Base-by-base conservation (phyloP, 2,888 invertebrate genomes). In the Ashinkailepas kermadecensis region DNA sequence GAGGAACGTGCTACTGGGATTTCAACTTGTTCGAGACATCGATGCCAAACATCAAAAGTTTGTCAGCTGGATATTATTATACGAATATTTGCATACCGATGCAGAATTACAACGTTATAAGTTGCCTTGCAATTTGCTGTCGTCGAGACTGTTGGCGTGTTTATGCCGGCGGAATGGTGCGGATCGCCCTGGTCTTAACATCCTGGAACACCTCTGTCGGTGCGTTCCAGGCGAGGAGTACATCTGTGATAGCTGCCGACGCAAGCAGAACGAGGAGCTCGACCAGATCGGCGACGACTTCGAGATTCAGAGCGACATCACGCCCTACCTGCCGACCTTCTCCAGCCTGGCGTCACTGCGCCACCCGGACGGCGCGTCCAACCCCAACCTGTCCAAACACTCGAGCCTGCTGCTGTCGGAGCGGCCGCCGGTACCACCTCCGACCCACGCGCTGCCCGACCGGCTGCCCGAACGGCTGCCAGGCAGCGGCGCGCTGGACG, bases 361-460 rank as follows among this genome's bases (percentile, higher is more conserved):
- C 84, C 94, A 95, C 89, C 96, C 96, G 10, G 96, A 96, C 86
- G 96, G 96, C 80, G 95, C 96, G 81, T 96, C 96, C 56, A 96
- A 96, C 90, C 96, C 96, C 25, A 95, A 95, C 89, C 89, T 96
- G 85, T 90, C 92, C 82, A 93, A 93, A 87, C 81, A 81, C 58
- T 79, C 78, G 18, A 62, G 56, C 39, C 74, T 82, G 39, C 62
- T 82, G 65, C 81, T 82, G 80, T 81, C 81, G 64, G 83, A 82
- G 78, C 82, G 67, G 74, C 83, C 80, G n/a, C 78, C 80, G 67
- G 81, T 82, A 25, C 82, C 82, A 54, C 81, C 83, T 56, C 82
- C 82, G 54, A 82, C 82, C 62, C 82, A 81, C 67, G 65, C 81
- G 58, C 70, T 65, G 21, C 18, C 18, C 39, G 15, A 15, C 25